Percentiles rank a stretch among this genome's conserved stretches.
Conservation (phyloP, 2,113 vertebrate species). For the Hemiprocne comata region DNA sequence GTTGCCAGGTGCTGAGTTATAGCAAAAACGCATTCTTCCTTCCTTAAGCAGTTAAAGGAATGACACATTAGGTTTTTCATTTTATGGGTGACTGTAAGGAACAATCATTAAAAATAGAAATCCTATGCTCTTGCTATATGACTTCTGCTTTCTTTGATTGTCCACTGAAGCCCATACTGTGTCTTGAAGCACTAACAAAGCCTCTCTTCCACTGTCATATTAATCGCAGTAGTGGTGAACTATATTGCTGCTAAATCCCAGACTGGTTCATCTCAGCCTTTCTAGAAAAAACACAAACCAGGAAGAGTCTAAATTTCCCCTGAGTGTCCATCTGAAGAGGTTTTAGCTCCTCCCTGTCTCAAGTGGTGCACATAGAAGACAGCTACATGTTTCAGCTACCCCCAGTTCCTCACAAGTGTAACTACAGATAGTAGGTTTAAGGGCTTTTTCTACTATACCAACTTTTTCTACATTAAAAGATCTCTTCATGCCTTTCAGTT, state of each 20-base stretch:
- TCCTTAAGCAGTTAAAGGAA: not conserved
- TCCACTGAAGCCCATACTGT: not conserved
- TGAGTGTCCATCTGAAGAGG: not conserved
- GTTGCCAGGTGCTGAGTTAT: not conserved
- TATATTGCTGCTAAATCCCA: not conserved
- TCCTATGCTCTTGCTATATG: not conserved
- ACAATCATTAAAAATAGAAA: not conserved
- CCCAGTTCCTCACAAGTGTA: not conserved
- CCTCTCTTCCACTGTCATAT: not conserved
- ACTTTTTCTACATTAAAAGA: not conserved
- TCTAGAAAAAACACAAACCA: not conserved
- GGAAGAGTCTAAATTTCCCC: not conserved
- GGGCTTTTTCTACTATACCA: not conserved
- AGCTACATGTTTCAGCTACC: not conserved
- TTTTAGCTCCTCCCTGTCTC: not conserved
- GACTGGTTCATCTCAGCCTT: not conserved
- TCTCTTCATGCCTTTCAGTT: not conserved
- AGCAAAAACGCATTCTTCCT: not conserved
- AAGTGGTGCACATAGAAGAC: not conserved
- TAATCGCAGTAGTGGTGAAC: not conserved
- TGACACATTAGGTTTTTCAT: not conserved
- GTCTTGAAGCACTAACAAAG: not conserved
- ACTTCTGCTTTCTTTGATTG: not conserved
- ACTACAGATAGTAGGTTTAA: not conserved
- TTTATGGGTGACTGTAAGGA: not conserved